Base-by-base conservation (phyloP, 1,140 invertebrate genomes). In the Cataglyphis hispanica region DNA sequence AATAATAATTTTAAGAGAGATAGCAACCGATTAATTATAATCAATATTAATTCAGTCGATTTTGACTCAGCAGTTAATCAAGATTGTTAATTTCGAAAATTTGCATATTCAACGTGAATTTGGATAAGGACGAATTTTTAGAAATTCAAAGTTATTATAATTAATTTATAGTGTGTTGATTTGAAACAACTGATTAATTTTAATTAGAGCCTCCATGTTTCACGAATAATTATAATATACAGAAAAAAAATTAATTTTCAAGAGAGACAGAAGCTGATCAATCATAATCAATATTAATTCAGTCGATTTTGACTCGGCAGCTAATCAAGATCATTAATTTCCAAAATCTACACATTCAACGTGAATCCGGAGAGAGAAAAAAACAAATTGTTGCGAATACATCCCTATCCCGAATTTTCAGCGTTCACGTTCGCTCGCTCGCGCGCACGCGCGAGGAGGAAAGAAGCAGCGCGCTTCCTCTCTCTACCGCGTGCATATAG, bases 401-500 rank as follows among this genome's bases (percentile, higher is more conserved):
- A 72, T 25, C 25, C 46, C 37, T 1, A 37, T 2, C 1, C 37
- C 40, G 63, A 88, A 88, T 86, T 87, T 88, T 83, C 58, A 72
- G n/a, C 37, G 46, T 50, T 75, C 77, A 19, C 70, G 19, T n/a
- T 72, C 56, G 11, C 34, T 72, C 22, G 78, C 67, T 63, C 80
- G 25, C 61, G 83, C 85, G 87, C 87, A 86, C 87, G 88, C 87
- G 89, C 75, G 76, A 87, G 85, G 74, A 81, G 53, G 83, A 87
- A 88, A 60, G n/a, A n/a, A n/a, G n/a, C n/a, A n/a, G 31, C 31
- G 61, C 81, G 86, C 75, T 60, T 89, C 70, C 67, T 67, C 67
- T 34, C 67, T 88, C 87, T 74, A 53, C 85, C 84, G 86, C 88
- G 87, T 91, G 91, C 89, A 93, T 87, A 90, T 90, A 91, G 89